Conservation (phyloP, 2,113 vertebrate genomes). For the Potamarius usumacintae region DNA sequence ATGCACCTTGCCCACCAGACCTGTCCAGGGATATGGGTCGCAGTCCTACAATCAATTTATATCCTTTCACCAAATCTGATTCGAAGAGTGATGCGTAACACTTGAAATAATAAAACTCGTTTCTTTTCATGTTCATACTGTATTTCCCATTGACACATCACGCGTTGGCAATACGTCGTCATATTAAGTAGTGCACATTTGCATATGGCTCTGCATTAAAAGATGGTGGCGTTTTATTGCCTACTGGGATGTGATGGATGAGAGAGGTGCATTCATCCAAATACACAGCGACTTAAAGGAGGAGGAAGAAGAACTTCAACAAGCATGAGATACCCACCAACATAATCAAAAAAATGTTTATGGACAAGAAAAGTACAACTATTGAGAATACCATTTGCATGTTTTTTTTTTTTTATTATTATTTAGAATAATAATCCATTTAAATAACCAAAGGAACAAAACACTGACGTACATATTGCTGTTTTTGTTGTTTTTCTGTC, state of each 20-base stretch:
- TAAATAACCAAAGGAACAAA: slow-evolving; percentile 76
- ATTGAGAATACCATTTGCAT: slow-evolving; percentile 53
- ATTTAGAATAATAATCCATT: slow-evolving; percentile 62
- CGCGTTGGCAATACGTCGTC: not conserved
- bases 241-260: slow-evolving; percentile 26
- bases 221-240: slow-evolving; percentile 21
- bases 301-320: slow-evolving; percentile 37
- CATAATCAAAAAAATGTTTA: slow-evolving; percentile 34
- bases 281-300: slow-evolving; percentile 10
- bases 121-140: not conserved
- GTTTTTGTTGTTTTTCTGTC: slow-evolving; percentile 76
- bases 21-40: not conserved
- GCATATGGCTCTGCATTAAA: slow-evolving; percentile 25
- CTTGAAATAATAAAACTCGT: not conserved
- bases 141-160: not conserved
- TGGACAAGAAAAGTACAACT: slow-evolving; percentile 55
- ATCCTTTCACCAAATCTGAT: not conserved
- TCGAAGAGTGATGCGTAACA: not conserved
- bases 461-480: slow-evolving; percentile 82
- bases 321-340: slow-evolving; percentile 48
- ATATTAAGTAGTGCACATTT: slow-evolving; percentile 30
- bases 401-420: slow-evolving; percentile 44
- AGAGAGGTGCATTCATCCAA: slow-evolving; percentile 40
- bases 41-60: not conserved
- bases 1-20: slow-evolving; percentile 45